These are phyloP conservation scores for Parazoanthus atlanticus DNA, from an alignment of 92 coral and sea anemone genomes.

Conservation along the genomic window DNA sequence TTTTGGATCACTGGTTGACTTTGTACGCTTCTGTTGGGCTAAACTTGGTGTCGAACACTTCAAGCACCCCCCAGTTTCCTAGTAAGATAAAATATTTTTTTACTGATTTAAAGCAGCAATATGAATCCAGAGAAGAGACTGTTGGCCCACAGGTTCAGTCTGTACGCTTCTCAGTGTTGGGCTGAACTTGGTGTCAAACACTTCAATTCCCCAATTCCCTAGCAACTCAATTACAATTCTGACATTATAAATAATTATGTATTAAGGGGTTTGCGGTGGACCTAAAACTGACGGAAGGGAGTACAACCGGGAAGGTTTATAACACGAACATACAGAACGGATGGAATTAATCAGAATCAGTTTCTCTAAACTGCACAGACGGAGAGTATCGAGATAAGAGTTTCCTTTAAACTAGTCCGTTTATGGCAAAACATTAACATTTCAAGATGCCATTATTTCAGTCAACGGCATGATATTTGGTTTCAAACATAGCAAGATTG, in stretches of 20 bases:
- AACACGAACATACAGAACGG: too few relatives aligned
- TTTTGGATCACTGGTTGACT: slow-evolving; percentile 48
- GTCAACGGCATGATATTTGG: background rate
- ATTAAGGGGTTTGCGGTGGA: too few relatives aligned
- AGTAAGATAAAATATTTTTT: background rate
- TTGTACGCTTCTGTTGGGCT: slow-evolving; percentile 44
- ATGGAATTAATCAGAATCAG: too few relatives aligned
- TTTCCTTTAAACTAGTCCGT: background rate
- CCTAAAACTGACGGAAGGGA: too few relatives aligned
- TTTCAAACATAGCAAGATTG: too few relatives aligned
- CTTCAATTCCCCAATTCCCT: slow-evolving; percentile 61
- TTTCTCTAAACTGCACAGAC: too few relatives aligned
- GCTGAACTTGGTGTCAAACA: slow-evolving; percentile 27
- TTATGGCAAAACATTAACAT: too few relatives aligned
- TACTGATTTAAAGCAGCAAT: background rate
- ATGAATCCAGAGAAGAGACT: slow-evolving; percentile 32
- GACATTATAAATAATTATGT: too few relatives aligned
- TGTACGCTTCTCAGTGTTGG: slow-evolving; percentile 44
- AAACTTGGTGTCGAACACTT: slow-evolving; percentile 26
- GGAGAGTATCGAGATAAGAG: background rate
- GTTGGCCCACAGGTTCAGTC: slow-evolving; percentile 46
- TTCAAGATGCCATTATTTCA: background rate
- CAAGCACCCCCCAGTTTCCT: slow-evolving; percentile 62
- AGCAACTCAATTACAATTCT: background rate
- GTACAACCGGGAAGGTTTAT: background rate